Conservation (phyloP, 2,113 vertebrate species). For the Fulica atra region DNA sequence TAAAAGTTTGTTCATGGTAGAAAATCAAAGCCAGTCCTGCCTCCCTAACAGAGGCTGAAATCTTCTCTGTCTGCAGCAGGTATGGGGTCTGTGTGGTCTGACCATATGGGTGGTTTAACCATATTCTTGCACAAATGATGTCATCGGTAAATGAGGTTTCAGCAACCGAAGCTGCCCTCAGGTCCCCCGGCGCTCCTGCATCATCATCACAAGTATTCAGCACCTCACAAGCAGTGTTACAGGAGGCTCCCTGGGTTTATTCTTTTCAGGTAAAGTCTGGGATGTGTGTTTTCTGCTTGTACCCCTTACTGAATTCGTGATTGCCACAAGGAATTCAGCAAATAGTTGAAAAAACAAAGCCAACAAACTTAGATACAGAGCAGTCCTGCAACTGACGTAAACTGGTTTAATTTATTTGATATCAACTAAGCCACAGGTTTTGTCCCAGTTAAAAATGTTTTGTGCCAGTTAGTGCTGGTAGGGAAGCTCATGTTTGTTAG, state of each 20-base stretch:
- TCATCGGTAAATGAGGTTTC: background rate
- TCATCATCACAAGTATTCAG: accelerated
- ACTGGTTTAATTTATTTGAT: background rate
- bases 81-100: background rate
- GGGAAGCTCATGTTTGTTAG: background rate
- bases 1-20: background rate
- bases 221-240: no score
- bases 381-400: background rate
- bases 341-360: background rate
- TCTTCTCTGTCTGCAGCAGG: accelerated
- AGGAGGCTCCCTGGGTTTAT: background rate
- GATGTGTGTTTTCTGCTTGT: background rate
- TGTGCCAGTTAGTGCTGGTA: background rate
- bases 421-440: background rate
- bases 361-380: accelerated
- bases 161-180: background rate
- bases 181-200: no score
- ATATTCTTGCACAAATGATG: background rate
- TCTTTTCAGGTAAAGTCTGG: background rate
- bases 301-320: background rate
- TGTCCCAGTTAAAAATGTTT: background rate
- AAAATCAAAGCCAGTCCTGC: background rate
- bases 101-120: background rate
- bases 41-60: background rate
- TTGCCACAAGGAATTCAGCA: background rate